Evolutionary conservation across 2,797 vertebrate species (phyloP).

Genomic region (Anniella stebbinsi): DNA sequence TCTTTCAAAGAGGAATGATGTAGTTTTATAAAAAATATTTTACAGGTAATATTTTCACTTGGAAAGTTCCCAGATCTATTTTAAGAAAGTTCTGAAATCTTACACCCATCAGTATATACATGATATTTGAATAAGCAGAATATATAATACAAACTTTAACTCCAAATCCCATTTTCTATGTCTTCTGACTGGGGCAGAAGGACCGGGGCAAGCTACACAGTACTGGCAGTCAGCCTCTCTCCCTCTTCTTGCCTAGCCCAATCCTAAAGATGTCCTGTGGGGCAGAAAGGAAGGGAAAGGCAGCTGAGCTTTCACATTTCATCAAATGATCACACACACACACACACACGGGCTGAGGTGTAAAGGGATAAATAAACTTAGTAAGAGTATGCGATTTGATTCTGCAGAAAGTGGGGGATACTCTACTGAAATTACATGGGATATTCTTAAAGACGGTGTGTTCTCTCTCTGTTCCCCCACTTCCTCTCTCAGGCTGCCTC

Average conservation of each 20-base stretch:
- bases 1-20: slow-evolving; percentile 18
- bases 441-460: too few relatives aligned
- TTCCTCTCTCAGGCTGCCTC: too few relatives aligned
- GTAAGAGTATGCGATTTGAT: too few relatives aligned
- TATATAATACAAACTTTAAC: neutral
- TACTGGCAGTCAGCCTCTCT: neutral
- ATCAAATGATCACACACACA: neutral
- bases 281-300: neutral
- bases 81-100: neutral
- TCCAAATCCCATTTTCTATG: neutral
- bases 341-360: too few relatives aligned
- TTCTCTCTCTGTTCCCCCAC: too few relatives aligned
- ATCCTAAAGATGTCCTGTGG: neutral
- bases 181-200: neutral
- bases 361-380: too few relatives aligned
- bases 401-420: too few relatives aligned
- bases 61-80: neutral
- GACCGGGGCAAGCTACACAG: too few relatives aligned
- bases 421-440: too few relatives aligned
- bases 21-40: slow-evolving; percentile 14
- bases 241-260: neutral
- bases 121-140: neutral
- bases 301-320: neutral
- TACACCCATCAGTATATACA: neutral
- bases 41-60: neutral